Conservation (phyloP, 2,113 vertebrate genomes). For the Colinus virginianus region DNA sequence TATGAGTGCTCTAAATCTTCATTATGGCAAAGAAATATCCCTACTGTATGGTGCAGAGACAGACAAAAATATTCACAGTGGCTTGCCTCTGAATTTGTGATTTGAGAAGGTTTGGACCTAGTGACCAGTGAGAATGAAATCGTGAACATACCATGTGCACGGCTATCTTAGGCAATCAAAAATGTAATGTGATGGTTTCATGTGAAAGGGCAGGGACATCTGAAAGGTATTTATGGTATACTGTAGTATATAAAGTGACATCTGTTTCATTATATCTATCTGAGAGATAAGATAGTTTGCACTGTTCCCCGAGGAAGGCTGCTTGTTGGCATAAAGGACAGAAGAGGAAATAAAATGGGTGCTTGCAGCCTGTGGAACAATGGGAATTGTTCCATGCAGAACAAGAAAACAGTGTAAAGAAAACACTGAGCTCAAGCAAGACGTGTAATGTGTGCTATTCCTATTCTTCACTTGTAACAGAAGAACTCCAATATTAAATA, state of each 20-base stretch:
- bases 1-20: background rate
- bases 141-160: background rate
- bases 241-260: background rate
- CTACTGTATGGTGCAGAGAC: background rate
- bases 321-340: background rate
- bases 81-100: background rate
- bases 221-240: background rate
- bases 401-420: background rate
- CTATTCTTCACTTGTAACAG: background rate
- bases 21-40: background rate
- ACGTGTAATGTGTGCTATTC: background rate
- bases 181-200: background rate
- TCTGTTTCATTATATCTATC: background rate
- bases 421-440: background rate
- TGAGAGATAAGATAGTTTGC: background rate
- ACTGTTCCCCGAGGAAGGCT: background rate
- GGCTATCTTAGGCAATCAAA: background rate
- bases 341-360: background rate
- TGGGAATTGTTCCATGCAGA: accelerated
- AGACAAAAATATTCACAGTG: background rate
- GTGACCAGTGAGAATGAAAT: background rate
- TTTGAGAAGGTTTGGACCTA: background rate
- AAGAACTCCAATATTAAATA: background rate
- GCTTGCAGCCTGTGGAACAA: background rate
- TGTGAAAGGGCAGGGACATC: background rate